Base-by-base conservation (phyloP, 2,797 vertebrate species). In the Aselliscus stoliczkanus region DNA sequence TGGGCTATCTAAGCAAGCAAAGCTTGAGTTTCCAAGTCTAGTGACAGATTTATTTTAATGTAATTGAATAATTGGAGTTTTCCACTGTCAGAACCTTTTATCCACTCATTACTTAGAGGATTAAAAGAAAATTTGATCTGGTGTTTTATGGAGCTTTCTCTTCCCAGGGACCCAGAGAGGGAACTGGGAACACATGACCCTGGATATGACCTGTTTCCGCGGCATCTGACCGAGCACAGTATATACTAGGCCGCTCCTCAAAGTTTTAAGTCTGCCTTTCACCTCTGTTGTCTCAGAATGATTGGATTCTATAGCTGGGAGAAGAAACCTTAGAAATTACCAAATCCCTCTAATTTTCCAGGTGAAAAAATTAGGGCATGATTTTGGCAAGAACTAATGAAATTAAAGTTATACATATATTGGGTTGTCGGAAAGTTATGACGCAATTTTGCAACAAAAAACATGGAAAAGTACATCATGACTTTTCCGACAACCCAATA, bases 71-170 rank as follows among this genome's bases (percentile, higher is more conserved):
- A 94, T 37, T 65, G 87, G 94, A 96, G 96, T 98, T 98, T 98
- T 98, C 98, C 97, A 93, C 85, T 44, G 93, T 88, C 97, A 97
- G 98, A 97, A 96, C 97, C 92, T 93, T 90, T 77, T 96, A 97
- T 98, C 96, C 96, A 97, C 97, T 98, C 96, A 96, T 85, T 92
- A 96, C 97, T 98, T 98, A 98, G 97, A 98, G 97, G 97, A 97
- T 98, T 96, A 98, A 97, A 98, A 98, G 96, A 97, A 97, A 94
- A 97, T 85, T 9, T 93, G 95, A 97, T 95, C 97, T 97, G 96
- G 96, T 25, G 95, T 96, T 98, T 97, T 97, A 95, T 96, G 96
- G 96, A 93, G 87, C 93, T 97, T 98, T 98, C 91, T 97, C 96
- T 95, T 97, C 95, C 50, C 85, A 97, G 94, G 95, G 95, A 97